Evolutionary conservation across 2,888 invertebrate species (phyloP), one percentile per base, ranked within the genome.

Genomic region (Spisula subtruncata): DNA sequence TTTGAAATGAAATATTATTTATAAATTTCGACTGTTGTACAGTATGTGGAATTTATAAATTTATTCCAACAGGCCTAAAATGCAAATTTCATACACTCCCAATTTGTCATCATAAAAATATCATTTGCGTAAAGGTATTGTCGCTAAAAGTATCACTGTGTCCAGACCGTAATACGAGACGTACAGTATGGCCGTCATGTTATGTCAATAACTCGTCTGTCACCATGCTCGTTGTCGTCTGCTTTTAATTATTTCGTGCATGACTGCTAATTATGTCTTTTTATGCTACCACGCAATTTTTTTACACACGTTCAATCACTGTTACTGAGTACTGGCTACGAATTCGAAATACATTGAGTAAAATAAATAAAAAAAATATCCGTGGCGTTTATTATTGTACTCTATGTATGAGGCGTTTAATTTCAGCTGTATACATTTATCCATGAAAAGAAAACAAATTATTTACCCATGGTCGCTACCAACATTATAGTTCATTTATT

Each of bases 31-130:
- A 66, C 25, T 66, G 51, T 51, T 66, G 10, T 66, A 66, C 60
- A 66, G 14, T 56, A n/a, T 66, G 25, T 25, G 20, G 0, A 66
- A 66, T n/a, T n/a, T n/a, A n/a, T n/a, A n/a, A n/a, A n/a, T n/a
- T n/a, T 66, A 66, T 25, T 66, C 60, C 10, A 66, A 25, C 25
- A 0, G 75, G 48, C 71, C 79, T 51, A 84, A 89, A 89, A 92
- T 92, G 92, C 92, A 90, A 90, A 92, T n/a, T n/a, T n/a, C n/a
- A n/a, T 92, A 85, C 88, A 86, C 89, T 84, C 89, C 41, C 90
- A 90, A 92, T 92, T 92, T 85, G 90, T 92, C 92, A 90, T 88
- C 90, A 90, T 92, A 90, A 92, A 92, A 75, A 86, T 88, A 83
- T 51, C 79, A 86, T 86, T 86, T 89, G 89, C 91, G 88, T 89